Evolutionary conservation across 2,888 invertebrate species (phyloP).

Genomic region (Cantharis rustica): DNA sequence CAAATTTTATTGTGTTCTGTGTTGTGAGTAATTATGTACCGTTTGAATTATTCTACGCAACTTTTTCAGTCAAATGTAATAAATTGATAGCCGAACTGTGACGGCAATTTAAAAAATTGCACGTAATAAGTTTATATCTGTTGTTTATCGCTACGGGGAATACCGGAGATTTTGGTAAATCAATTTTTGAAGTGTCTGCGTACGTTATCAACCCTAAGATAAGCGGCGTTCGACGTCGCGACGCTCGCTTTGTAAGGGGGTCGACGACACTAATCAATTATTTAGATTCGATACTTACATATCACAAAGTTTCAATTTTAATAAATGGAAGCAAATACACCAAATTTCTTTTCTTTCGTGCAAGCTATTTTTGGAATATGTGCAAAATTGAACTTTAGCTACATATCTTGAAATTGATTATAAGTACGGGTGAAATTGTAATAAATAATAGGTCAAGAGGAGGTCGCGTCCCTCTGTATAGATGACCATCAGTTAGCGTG

Average conservation of each 20-base stretch:
- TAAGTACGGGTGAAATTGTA: not conserved
- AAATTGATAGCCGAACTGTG: not conserved
- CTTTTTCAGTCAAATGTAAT: not conserved
- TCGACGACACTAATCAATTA: not conserved
- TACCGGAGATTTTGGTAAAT: not conserved
- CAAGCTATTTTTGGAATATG: not conserved
- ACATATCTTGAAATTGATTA: not conserved
- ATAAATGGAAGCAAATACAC: not conserved
- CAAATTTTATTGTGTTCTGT: not conserved
- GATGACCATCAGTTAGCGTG: conserved; percentile 27
- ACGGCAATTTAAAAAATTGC: not conserved
- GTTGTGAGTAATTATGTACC: not conserved
- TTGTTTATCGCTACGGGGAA: not conserved
- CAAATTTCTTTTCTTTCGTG: not conserved
- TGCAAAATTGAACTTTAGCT: not conserved
- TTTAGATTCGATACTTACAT: not conserved
- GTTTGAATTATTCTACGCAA: not conserved
- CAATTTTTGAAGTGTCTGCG: not conserved
- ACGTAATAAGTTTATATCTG: too few relatives aligned
- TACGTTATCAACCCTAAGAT: not conserved
- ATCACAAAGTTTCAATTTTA: not conserved
- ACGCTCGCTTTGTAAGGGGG: not conserved
- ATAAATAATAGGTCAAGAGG: conserved; percentile 15
- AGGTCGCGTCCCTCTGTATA: conserved; percentile 9
- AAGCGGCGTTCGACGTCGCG: not conserved